Evolutionary conservation across 2,888 invertebrate species (phyloP).

Genomic region (Leptothorax acervorum): DNA sequence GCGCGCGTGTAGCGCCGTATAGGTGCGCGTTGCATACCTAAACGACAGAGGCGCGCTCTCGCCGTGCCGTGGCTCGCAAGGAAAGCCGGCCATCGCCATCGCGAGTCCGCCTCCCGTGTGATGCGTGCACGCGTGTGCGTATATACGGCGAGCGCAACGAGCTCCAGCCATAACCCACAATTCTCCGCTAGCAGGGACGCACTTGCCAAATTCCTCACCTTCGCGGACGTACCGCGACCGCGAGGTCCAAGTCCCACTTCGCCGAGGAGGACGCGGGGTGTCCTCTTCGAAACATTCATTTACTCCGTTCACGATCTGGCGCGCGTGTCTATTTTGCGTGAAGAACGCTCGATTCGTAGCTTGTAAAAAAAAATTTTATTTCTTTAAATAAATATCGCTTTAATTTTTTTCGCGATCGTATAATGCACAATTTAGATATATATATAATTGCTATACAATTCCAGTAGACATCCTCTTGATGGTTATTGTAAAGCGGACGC

Average conservation of each 20-base stretch:
- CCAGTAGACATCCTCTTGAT: not conserved
- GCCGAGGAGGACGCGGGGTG: not conserved
- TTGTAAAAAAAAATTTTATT: not conserved
- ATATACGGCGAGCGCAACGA: conserved; percentile 45
- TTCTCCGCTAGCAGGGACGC: conserved; percentile 51
- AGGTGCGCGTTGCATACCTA: conserved; percentile 75
- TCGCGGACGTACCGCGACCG: not conserved
- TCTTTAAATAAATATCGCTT: not conserved
- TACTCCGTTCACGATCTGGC: not conserved
- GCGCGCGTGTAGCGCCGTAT: conserved; percentile 58
- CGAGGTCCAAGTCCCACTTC: not conserved
- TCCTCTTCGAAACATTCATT: not conserved
- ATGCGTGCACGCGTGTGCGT: not conserved
- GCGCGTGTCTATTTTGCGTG: no score
- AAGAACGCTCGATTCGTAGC: not conserved
- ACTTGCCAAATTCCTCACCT: conserved; percentile 45
- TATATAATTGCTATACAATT: not conserved
- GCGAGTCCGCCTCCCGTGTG: conserved; percentile 38
- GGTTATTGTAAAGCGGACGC: not conserved
- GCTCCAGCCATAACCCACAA: conserved; percentile 40
- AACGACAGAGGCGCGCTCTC: conserved; percentile 60
- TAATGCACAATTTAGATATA: not conserved
- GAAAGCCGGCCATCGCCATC: conserved; percentile 69
- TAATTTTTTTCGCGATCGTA: not conserved
- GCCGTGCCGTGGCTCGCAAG: conserved; percentile 57